Base-by-base conservation (phyloP, 2,113 vertebrate species). In the Nymphicus hollandicus region DNA sequence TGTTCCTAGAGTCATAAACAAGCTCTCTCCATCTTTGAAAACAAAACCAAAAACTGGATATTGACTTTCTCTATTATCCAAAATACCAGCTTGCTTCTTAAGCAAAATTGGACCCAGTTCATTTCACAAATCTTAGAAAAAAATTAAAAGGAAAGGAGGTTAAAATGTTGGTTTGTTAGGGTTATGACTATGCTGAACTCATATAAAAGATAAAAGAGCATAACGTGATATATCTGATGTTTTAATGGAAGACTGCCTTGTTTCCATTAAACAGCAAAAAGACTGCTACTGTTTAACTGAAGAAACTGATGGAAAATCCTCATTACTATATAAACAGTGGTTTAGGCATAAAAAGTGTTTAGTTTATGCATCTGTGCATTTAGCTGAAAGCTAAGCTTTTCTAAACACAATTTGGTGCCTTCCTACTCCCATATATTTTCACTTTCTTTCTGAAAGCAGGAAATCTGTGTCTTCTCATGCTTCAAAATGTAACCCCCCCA, bases 291-390 rank as follows among this genome's bases (percentile, higher is more conserved):
- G 95, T 89, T 93, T 78, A 95, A 94, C 63, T 93, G 88, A 93
- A 90, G 82, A 95, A 86, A 95, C 68, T 81, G 85, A 81, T 96
- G 94, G 89, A 88, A 95, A 97, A 94, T 89, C 43, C n/a, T 93
- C 85, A 90, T 94, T 91, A 68, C 71, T 91, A 47, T 71, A 86
- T 90, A 96, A 95, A 95, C 95, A 86, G 79, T 94, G 74, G 58
- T 90, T 93, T 89, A 93, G 73, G 71, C 79, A 89, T 86, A 89
- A 80, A 81, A 93, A 86, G 50, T 95, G 94, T 96, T 97, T 97
- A 93, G 88, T 79, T 97, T 96, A 95, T 80, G 84, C 93, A 94
- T 96, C 91, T 95, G 95, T 96, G 70, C 91, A 86, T 95, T 95
- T 92, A 95, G 77, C 77, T 65, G 85, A 92, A 91, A 43, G 49